These are phyloP conservation scores for Forbesichthys papilliferus DNA, from an alignment of 2,113 vertebrate genomes.

Conservation along the genomic window DNA sequence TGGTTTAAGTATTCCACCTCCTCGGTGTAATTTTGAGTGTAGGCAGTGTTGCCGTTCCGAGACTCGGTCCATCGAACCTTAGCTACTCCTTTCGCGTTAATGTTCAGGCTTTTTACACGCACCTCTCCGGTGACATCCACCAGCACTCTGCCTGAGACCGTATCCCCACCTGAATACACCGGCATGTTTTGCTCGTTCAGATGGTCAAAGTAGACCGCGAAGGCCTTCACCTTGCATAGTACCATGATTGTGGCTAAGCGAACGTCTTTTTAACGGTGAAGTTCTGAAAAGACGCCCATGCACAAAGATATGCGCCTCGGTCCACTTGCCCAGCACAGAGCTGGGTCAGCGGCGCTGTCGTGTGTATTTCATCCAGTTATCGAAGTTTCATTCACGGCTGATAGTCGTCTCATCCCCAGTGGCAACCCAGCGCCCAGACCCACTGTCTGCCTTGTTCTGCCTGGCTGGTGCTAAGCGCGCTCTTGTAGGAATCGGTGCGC, in stretches of 20 bases:
- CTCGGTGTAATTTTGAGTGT: slow-evolving; percentile 97
- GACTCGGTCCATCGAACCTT: slow-evolving; percentile 99
- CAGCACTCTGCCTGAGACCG: slow-evolving; percentile 91
- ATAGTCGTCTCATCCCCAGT: slow-evolving; percentile 10
- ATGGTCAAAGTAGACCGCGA: slow-evolving; percentile 94
- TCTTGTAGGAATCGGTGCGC: slow-evolving; percentile 62
- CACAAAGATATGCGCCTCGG: slow-evolving; percentile 26
- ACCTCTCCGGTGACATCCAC: slow-evolving; percentile 95
- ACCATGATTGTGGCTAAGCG: slow-evolving; percentile 70
- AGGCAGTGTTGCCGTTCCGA: slow-evolving; percentile 95
- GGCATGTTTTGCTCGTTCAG: slow-evolving; percentile 93
- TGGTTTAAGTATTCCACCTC: slow-evolving; percentile 97
- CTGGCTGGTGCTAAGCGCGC: slow-evolving; percentile 25
- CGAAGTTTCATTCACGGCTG: slow-evolving; percentile 26
- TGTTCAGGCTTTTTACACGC: slow-evolving; percentile 87
- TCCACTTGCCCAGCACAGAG: slow-evolving; percentile 56
- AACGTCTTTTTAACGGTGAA: slow-evolving; percentile 9
- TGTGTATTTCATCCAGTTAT: slow-evolving; percentile 53
- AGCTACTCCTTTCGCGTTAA: slow-evolving; percentile 89
- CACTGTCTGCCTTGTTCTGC: slow-evolving; percentile 33
- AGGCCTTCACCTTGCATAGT: slow-evolving; percentile 93
- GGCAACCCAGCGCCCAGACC: slow-evolving; percentile 9
- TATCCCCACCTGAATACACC: slow-evolving; percentile 93
- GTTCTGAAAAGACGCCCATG: slow-evolving; percentile 13
- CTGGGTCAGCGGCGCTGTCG: slow-evolving; percentile 50